A percentile compares a stretch with the other conserved stretches of the same genome.
phyloP scores from a whole-genome alignment of 2,888 invertebrate species.

The Dicyrtoma fusca region DNA sequence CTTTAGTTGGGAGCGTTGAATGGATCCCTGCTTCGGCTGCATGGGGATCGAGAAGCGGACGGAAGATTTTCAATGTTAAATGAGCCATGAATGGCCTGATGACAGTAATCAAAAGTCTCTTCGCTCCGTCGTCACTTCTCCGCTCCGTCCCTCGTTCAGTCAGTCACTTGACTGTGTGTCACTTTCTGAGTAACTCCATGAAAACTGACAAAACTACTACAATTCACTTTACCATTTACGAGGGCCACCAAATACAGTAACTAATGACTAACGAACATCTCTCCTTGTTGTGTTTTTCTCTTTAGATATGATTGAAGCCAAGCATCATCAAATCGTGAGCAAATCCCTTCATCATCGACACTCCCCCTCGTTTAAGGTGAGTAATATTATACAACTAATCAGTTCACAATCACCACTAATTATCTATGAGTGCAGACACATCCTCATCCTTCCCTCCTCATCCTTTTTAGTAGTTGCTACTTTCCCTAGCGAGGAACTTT shows the following conservation, averaged over 20 bases:
- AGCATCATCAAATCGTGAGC: constrained; percentile 27
- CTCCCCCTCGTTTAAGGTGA: constrained; percentile 21
- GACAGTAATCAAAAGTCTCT: constrained; percentile 28
- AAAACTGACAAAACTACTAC: constrained; percentile 10
- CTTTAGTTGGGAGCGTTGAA: no score
- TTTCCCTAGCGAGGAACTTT: no score
- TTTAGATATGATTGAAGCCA: constrained; percentile 39
- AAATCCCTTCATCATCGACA: constrained; percentile 18
- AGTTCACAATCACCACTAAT: neutral
- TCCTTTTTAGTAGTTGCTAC: no score
- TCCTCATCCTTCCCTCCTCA: neutral
- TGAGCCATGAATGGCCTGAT: constrained; percentile 32
- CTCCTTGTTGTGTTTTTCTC: constrained; percentile 28
- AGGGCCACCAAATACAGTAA: no score
- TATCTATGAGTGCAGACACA: neutral
- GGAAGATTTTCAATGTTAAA: constrained; percentile 22
- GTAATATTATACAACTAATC: neutral
- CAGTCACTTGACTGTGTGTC: neutral
- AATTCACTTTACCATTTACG: no score
- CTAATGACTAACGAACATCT: constrained; percentile 20
- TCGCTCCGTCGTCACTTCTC: neutral
- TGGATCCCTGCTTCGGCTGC: no score
- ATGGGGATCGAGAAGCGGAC: neutral
- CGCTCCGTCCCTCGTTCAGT: neutral
- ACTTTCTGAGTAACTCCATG: constrained; percentile 18